phyloP scores from a whole-genome alignment of 23 tunicate species.

The Ascidia mentula region DNA sequence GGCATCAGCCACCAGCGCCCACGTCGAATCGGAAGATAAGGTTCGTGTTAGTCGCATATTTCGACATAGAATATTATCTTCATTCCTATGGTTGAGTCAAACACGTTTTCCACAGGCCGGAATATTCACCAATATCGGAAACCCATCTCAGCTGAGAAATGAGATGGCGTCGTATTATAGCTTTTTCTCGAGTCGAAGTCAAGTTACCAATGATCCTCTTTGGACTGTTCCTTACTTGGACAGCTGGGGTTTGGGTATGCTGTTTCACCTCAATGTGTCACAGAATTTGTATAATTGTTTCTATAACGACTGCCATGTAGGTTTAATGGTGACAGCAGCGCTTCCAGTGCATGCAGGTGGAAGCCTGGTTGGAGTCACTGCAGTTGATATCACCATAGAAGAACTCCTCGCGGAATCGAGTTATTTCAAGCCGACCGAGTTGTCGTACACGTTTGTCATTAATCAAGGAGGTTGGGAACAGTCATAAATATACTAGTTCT shows the following conservation, averaged over 20 bases:
- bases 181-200: background rate
- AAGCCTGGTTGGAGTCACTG: conserved; percentile 22
- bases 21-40: background rate
- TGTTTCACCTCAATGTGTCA: no score
- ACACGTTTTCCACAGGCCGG: background rate
- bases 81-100: background rate
- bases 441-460: conserved; percentile 63
- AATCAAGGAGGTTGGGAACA: conserved; percentile 19
- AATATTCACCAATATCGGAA: background rate
- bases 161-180: conserved; percentile 19
- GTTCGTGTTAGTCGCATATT: background rate
- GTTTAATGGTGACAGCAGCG: conserved; percentile 12
- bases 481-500: background rate
- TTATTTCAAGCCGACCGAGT: conserved; percentile 33
- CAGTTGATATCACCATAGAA: conserved; percentile 38
- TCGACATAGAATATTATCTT: background rate
- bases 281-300: no score
- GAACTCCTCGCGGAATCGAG: conserved; percentile 21
- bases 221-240: conserved; percentile 22
- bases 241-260: conserved; percentile 19
- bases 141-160: background rate
- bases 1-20: conserved; percentile 10
- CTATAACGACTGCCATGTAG: background rate
- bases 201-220: background rate
- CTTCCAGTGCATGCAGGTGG: conserved; percentile 14